Conservation (phyloP, 2,888 invertebrate species). For the Synanthedon formicaeformis region DNA sequence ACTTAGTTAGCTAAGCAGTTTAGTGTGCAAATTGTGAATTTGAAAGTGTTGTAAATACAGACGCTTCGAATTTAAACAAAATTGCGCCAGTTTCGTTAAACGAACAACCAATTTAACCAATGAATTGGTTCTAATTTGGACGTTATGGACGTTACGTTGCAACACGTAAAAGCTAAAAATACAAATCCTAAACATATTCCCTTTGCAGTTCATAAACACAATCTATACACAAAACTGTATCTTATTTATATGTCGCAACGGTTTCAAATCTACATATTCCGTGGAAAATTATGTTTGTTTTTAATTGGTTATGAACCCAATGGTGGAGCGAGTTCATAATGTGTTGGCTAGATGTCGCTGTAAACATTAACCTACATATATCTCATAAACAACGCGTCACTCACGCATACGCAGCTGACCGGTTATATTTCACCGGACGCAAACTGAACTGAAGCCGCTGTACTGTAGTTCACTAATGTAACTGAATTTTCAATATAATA, state of each 20-base stretch:
- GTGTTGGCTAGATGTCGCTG: conserved; percentile 48
- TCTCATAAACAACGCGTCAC: conserved; percentile 26
- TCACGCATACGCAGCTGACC: conserved; percentile 36
- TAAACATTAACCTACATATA: conserved; percentile 44
- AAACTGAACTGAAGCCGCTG: too few species aligned
- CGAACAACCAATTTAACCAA: not conserved
- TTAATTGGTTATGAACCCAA: conserved; percentile 13
- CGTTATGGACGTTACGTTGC: conserved; percentile 8
- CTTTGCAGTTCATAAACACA: not conserved
- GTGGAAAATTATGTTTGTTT: conserved; percentile 7
- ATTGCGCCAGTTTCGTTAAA: not conserved
- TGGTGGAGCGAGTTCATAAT: conserved; percentile 29
- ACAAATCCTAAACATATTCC: conserved; percentile 6
- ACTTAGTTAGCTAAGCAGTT: too few species aligned
- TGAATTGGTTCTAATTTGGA: conserved; percentile 8
- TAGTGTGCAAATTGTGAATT: too few species aligned
- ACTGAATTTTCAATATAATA: too few species aligned
- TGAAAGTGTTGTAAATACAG: too few species aligned
- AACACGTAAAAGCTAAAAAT: conserved; percentile 9
- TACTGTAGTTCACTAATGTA: too few species aligned
- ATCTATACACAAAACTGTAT: not conserved
- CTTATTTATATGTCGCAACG: not conserved
- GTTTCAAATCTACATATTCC: not conserved
- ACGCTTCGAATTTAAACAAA: too few species aligned
- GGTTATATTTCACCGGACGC: conserved; percentile 34